Percentiles rank a stretch among this genome's conserved stretches.
Conservation (phyloP, 2,113 vertebrate genomes). For the Bufo bufo region DNA sequence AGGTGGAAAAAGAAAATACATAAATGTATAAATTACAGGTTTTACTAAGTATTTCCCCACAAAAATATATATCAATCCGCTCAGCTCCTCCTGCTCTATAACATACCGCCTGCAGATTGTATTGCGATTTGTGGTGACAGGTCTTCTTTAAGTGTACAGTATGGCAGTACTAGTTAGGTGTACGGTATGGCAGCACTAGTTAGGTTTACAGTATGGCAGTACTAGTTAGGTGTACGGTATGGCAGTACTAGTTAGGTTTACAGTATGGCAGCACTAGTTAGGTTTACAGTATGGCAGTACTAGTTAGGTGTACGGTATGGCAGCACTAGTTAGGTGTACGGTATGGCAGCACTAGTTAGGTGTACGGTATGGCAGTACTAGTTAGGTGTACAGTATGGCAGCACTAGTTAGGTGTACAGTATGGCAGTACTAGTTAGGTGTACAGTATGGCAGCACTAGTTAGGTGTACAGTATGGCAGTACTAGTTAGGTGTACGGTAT, state of each 20-base stretch:
- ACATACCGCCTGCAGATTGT: too few relatives aligned
- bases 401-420: neutral
- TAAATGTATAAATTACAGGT: too few relatives aligned
- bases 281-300: neutral
- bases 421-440: neutral
- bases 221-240: neutral
- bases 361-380: neutral
- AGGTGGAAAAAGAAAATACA: too few relatives aligned
- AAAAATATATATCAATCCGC: too few relatives aligned
- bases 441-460: neutral
- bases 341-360: neutral
- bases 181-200: neutral
- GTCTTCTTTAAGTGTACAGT: too few relatives aligned
- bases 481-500: neutral
- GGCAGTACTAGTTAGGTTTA: neutral
- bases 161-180: neutral
- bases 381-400: neutral
- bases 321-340: neutral
- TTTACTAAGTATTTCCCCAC: too few relatives aligned
- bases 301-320: neutral
- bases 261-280: neutral
- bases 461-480: neutral
- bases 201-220: neutral
- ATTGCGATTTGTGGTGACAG: too few relatives aligned
- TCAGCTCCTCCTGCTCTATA: too few relatives aligned